These are phyloP conservation scores for Limnephilus rhombicus DNA, from an alignment of 2,888 invertebrate species.

Conservation along the genomic window DNA sequence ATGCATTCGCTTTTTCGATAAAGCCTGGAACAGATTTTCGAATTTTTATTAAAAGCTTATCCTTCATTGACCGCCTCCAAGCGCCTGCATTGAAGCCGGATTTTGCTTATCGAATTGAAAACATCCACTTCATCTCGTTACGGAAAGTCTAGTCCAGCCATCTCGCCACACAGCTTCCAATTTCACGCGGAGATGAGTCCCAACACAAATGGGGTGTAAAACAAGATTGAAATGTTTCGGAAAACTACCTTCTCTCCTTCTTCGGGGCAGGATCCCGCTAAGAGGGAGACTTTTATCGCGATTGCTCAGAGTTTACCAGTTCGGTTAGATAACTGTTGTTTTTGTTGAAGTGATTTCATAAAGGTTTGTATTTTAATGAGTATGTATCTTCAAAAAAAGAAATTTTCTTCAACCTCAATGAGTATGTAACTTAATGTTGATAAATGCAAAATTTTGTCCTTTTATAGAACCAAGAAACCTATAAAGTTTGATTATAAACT, in stretches of 20 bases:
- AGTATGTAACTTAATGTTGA: too few species aligned
- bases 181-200: conserved; percentile 61
- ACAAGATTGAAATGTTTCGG: conserved; percentile 64
- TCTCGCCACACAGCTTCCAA: conserved; percentile 53
- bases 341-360: not conserved
- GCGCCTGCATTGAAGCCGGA: not conserved
- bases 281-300: conserved; percentile 35
- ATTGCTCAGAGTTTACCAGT: conserved; percentile 8
- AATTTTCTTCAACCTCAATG: too few species aligned
- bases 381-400: not conserved
- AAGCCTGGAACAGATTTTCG: not conserved
- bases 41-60: not conserved
- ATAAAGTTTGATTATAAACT: too few species aligned
- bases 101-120: conserved; percentile 45
- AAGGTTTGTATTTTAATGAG: not conserved
- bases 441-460: too few species aligned
- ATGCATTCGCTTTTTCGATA: not conserved
- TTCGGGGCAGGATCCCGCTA: not conserved
- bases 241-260: conserved; percentile 45
- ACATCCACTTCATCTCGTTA: conserved; percentile 32
- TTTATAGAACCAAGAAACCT: too few species aligned
- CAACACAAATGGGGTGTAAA: conserved; percentile 63
- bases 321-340: not conserved
- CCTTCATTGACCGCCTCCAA: not conserved
- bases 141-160: conserved; percentile 13